Evolutionary conservation across 2,888 invertebrate genomes (phyloP), one percentile per base, ranked within the genome.

Genomic region (Epirrita christyi): DNA sequence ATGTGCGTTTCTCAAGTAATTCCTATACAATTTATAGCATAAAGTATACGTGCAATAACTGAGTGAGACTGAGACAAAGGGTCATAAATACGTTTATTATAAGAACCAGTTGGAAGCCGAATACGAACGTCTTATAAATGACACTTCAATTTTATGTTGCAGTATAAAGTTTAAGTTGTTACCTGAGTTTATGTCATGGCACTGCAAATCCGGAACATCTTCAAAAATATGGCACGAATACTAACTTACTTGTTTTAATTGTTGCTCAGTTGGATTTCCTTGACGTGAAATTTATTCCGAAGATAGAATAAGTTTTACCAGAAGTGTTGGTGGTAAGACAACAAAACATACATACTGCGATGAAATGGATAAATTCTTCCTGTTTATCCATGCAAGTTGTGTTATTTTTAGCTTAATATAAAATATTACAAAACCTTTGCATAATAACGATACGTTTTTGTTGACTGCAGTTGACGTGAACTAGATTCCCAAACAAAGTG

Each of bases 81-180:
- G 50, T 47, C 52, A 61, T 67, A 67, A 64, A 64, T 61, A 59
- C 46, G 41, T 63, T 63, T 67, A 59, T 59, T 66, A 47, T 55
- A 36, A 51, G 41, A 67, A 67, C 61, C 63, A 59, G 62, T 60
- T 59, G 56, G 52, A 53, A 61, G 57, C 60, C 61, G 56, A 64
- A 66, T 57, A 60, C 61, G 57, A 61, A 62, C 59, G 58, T 50
- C 59, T 49, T 55, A 54, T 59, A 57, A 64, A 63, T 59, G 58
- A 21, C 45, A 58, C 45, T 52, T 52, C 28, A 37, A 28, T 64
- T 67, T 69, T 61, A 66, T 56, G 52, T 41, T 41, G 7, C 14
- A 47, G 32, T 54, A 59, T 56, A 59, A 60, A 55, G 15, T 49
- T 52, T 34, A 56, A 55, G 48, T 43, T 42, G 46, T 51, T 51